Evolutionary conservation across 2,888 invertebrate genomes (phyloP).

Genomic region (Brenthis hecate): DNA sequence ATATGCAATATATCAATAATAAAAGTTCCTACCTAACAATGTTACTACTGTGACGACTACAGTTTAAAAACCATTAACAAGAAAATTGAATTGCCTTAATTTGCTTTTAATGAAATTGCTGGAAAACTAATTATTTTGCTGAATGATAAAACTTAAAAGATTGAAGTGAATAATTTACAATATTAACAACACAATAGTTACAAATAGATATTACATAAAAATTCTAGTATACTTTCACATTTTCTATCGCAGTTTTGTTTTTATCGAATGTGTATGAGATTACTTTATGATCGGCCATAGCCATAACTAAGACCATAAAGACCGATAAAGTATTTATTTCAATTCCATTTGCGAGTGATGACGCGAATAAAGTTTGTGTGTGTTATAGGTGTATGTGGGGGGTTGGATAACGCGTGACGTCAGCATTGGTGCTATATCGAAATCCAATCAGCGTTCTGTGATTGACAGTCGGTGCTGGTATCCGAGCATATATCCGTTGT

Average conservation of each 20-base stretch:
- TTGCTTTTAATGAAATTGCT: no score
- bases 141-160: no score
- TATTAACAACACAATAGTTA: background rate
- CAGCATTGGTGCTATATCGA: slow-evolving; percentile 62
- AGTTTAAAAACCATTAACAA: no score
- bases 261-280: slow-evolving; percentile 38
- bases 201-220: slow-evolving; percentile 30
- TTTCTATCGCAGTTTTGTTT: slow-evolving; percentile 36
- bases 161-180: background rate
- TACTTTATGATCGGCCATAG: slow-evolving; percentile 40
- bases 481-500: slow-evolving; percentile 49
- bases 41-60: no score
- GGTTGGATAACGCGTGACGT: slow-evolving; percentile 44
- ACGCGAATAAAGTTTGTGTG: slow-evolving; percentile 38
- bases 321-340: slow-evolving; percentile 40
- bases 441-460: slow-evolving; percentile 72
- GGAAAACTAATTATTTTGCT: no score
- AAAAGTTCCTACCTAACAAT: no score
- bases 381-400: slow-evolving; percentile 17
- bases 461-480: slow-evolving; percentile 63
- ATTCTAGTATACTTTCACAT: slow-evolving; percentile 25
- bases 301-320: slow-evolving; percentile 41
- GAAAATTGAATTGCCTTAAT: no score
- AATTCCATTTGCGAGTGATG: slow-evolving; percentile 40
- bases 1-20: no score